Evolutionary conservation across 2,113 vertebrate genomes (phyloP).

Genomic region (Sardina pilchardus): DNA sequence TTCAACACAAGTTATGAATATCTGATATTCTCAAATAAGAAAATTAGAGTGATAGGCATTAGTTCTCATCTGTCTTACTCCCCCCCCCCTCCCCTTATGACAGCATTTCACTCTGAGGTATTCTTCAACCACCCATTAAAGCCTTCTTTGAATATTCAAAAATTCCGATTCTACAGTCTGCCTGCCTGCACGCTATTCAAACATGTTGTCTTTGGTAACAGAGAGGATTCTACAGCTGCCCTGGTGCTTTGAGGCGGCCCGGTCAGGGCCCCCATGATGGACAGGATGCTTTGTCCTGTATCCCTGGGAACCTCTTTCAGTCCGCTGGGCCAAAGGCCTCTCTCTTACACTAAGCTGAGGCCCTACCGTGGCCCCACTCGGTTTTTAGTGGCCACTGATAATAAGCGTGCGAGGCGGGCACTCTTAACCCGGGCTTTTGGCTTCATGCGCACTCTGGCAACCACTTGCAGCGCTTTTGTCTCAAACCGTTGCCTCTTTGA

Average conservation of each 20-base stretch:
- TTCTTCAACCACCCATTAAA: neutral
- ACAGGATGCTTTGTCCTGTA: constrained; percentile 47
- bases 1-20: no score
- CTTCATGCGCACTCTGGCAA: constrained; percentile 28
- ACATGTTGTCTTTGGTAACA: constrained; percentile 35
- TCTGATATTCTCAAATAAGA: no score
- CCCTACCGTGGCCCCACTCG: constrained; percentile 36
- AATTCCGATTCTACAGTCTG: neutral
- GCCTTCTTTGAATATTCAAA: constrained; percentile 36
- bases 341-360: constrained; percentile 21
- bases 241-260: constrained; percentile 38
- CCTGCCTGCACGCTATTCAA: neutral
- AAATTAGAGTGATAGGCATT: no score
- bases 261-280: constrained; percentile 49
- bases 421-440: constrained; percentile 36
- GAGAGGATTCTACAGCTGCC: constrained; percentile 49
- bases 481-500: constrained; percentile 10
- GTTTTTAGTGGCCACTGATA: constrained; percentile 26
- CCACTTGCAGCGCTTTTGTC: constrained; percentile 47
- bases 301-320: constrained; percentile 56
- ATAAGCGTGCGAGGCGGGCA: constrained; percentile 38
- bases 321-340: constrained; percentile 42
- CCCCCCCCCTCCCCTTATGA: neutral
- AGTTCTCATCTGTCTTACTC: neutral
- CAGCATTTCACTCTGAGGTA: neutral